These are phyloP conservation scores for Syngnathus scovelli DNA, from an alignment of 2,113 vertebrate species.

Conservation along the genomic window DNA sequence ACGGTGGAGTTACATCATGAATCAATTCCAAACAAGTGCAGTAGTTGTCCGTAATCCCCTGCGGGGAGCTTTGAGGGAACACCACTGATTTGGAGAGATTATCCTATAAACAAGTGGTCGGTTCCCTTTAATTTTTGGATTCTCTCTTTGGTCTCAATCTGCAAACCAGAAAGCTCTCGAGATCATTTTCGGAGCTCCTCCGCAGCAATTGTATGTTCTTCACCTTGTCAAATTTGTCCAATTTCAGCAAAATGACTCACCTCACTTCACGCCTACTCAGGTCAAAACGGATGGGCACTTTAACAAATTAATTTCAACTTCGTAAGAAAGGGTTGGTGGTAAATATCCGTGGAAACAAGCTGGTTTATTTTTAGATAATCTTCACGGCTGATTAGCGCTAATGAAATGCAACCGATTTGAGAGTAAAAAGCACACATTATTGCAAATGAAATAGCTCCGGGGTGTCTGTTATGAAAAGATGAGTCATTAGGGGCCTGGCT, in stretches of 20 bases:
- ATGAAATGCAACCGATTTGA: conserved; percentile 45
- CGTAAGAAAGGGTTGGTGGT: conserved; percentile 16
- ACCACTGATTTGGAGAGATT: conserved; percentile 21
- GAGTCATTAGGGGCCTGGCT: conserved; percentile 47
- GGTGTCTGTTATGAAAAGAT: conserved; percentile 33
- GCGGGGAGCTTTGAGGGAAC: conserved; percentile 12
- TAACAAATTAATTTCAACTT: not conserved
- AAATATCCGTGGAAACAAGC: conserved; percentile 17
- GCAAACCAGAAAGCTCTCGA: conserved; percentile 8
- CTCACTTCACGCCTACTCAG: conserved; percentile 10
- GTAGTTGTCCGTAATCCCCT: conserved; percentile 27
- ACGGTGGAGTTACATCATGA: conserved; percentile 16
- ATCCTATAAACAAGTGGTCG: not conserved
- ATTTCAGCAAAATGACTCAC: not conserved
- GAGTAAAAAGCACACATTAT: conserved; percentile 39
- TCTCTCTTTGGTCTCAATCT: conserved; percentile 9
- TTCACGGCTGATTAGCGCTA: conserved; percentile 38
- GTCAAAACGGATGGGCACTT: conserved; percentile 8
- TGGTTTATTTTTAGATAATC: conserved; percentile 39
- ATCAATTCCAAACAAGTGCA: conserved; percentile 19
- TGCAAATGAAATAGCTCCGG: conserved; percentile 38
- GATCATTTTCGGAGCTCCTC: not conserved
- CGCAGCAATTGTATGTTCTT: not conserved
- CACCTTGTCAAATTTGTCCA: conserved; percentile 7
- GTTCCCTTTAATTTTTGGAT: conserved; percentile 28